Evolutionary conservation across 2,113 vertebrate genomes (phyloP).

Genomic region (Bostrychus sinensis): DNA sequence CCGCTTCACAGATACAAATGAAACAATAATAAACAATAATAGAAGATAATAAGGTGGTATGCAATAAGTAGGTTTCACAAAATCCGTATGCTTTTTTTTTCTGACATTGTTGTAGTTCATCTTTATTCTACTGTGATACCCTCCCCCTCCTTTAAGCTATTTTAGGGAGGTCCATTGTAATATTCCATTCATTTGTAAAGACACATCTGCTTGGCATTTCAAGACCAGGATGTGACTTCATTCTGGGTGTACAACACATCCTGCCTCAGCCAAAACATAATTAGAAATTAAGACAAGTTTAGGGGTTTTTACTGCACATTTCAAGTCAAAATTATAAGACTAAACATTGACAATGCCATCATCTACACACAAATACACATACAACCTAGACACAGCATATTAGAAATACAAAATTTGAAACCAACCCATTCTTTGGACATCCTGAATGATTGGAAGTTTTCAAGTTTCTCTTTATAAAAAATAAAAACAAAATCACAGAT

Average conservation of each 20-base stretch:
- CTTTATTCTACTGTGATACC: slow-evolving; percentile 4
- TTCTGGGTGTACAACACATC: slow-evolving; percentile 27
- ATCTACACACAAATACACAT: too few relatives aligned
- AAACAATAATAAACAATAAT: too few relatives aligned
- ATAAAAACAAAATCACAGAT: slow-evolving; percentile 10
- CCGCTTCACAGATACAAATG: too few relatives aligned
- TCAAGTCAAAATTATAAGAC: too few relatives aligned
- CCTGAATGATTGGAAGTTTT: slow-evolving; percentile 6
- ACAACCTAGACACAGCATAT: too few relatives aligned
- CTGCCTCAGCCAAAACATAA: slow-evolving; percentile 16
- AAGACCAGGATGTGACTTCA: slow-evolving; percentile 57
- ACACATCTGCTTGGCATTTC: slow-evolving; percentile 18
- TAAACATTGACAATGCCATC: too few relatives aligned
- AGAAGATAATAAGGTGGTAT: too few relatives aligned
- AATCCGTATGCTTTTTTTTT: background rate
- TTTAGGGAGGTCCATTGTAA: slow-evolving; percentile 42
- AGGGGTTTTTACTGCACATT: too few relatives aligned
- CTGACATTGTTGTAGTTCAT: background rate
- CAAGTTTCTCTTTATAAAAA: slow-evolving; percentile 21
- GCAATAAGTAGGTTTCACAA: too few relatives aligned
- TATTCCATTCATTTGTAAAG: slow-evolving; percentile 15
- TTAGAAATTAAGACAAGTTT: background rate
- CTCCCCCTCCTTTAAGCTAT: slow-evolving; percentile 18
- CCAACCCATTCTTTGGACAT: slow-evolving; percentile 70
- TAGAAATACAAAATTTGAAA: too few relatives aligned